Percentiles rank a stretch among this genome's conserved stretches.
phyloP scores from a whole-genome alignment of 2,797 vertebrate genomes.

The Synaphobranchus kaupii region DNA sequence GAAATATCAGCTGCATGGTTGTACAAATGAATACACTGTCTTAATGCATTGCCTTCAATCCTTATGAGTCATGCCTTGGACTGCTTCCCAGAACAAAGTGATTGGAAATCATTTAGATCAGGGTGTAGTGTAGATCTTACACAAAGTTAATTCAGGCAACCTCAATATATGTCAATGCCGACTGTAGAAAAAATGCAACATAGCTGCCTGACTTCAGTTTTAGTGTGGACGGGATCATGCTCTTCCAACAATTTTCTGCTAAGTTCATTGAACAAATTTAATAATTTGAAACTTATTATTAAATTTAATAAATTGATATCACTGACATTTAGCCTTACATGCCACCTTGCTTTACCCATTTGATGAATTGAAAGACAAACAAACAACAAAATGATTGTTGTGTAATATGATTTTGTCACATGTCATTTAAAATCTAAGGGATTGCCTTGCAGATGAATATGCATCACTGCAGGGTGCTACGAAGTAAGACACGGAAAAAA shows the following conservation, averaged over 20 bases:
- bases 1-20: constrained; percentile 60
- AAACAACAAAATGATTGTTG: too few species aligned
- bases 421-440: neutral
- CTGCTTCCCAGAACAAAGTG: constrained; percentile 58
- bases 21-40: constrained; percentile 60
- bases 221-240: neutral
- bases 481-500: too few species aligned
- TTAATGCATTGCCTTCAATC: constrained; percentile 50
- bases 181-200: too few species aligned
- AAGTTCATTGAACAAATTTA: neutral
- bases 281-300: neutral
- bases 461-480: neutral
- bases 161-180: neutral
- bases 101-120: constrained; percentile 59
- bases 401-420: too few species aligned
- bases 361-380: too few species aligned
- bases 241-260: neutral
- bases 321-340: neutral
- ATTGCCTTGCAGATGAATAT: neutral
- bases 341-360: too few species aligned
- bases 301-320: neutral
- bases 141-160: neutral
- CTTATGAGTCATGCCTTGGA: constrained; percentile 49
- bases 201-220: too few species aligned
- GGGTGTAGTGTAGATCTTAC: neutral